These are phyloP conservation scores for Alloscopus bannaensis DNA, from an alignment of 2,888 invertebrate genomes.

Conservation along the genomic window DNA sequence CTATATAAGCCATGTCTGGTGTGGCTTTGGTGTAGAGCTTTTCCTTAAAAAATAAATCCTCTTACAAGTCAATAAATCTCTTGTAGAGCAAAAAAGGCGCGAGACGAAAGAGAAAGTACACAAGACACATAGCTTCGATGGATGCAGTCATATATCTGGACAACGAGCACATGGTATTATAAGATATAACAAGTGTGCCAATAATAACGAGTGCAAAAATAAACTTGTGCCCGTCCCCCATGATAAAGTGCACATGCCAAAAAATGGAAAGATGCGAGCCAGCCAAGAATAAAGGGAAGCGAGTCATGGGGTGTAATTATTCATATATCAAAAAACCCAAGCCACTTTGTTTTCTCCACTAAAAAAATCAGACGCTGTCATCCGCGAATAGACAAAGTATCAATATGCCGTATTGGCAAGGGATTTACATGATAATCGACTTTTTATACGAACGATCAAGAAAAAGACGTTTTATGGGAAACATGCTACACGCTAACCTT, in stretches of 20 bases:
- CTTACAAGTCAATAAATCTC: conserved; percentile 65
- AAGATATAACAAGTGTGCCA: too few relatives aligned
- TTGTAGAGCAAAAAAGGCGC: conserved; percentile 1
- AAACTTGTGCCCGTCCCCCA: too few relatives aligned
- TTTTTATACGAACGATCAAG: neutral
- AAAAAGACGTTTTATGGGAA: neutral
- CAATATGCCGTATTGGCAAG: neutral
- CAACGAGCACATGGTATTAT: too few relatives aligned
- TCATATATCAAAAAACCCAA: too few relatives aligned
- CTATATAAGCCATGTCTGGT: conserved; percentile 26
- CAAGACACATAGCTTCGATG: too few relatives aligned
- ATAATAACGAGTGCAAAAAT: too few relatives aligned
- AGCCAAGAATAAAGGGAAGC: neutral
- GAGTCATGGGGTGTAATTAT: conserved; percentile 25
- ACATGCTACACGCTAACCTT: neutral
- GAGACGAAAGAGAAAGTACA: conserved; percentile 2
- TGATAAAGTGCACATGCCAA: too few relatives aligned
- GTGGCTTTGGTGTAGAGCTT: conserved; percentile 31
- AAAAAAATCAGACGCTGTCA: conserved; percentile 23
- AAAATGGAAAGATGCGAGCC: neutral
- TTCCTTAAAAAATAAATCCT: conserved; percentile 57
- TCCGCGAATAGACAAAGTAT: neutral
- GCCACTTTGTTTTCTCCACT: too few relatives aligned
- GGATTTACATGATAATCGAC: conserved; percentile 18
- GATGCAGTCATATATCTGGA: too few relatives aligned